Evolutionary conservation across 2,113 vertebrate species (phyloP), one percentile per base, ranked within the genome.

Genomic region (Psophia crepitans): DNA sequence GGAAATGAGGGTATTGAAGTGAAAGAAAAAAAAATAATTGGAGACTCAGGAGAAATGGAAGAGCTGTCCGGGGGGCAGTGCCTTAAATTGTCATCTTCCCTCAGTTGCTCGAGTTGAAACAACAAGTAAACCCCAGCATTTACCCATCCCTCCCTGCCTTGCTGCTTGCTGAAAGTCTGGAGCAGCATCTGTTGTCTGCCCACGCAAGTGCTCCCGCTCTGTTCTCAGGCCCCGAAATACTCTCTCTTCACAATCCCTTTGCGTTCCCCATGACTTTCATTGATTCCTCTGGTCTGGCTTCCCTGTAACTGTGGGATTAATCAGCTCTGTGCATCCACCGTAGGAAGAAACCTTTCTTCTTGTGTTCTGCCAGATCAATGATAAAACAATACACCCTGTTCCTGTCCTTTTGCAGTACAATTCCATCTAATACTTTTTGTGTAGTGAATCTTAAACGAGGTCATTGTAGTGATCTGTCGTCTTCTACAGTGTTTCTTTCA

Each of bases 1-100:
- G 77, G 84, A 94, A 96, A 89, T 60, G 46, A 87, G 84, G 37
- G 32, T 91, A 84, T 26, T 93, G 93, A 77, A 85, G 53, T 86
- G 44, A 69, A 75, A 65, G 46, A 75, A 84, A 90, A 86, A 39
- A 54, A 58, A 84, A 53, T 71, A 64, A 39, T n/a, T 79, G 74
- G 32, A 82, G 73, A 84, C 15, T 48, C 32, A 4, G 22, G n/a
- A 90, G 80, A 82, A 84, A 73, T 17, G 71, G 54, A 83, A 89
- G 68, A 73, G 39, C 87, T 89, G 13, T 68, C 37, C 68, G 84
- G 58, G 43, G 51, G 56, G 15, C 51, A 81, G 53, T 69, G 68
- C 71, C 51, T 90, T 83, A 90, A 77, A 78, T 64, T 79, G 61
- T 57, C 54, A 49, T 74, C 81, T 85, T 80, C 43, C 37, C 93